A percentile compares a stretch with the other conserved stretches of the same genome.
Evolutionary conservation across 2,888 invertebrate genomes (phyloP).

Genomic region (Lasioglossum malachurum): DNA sequence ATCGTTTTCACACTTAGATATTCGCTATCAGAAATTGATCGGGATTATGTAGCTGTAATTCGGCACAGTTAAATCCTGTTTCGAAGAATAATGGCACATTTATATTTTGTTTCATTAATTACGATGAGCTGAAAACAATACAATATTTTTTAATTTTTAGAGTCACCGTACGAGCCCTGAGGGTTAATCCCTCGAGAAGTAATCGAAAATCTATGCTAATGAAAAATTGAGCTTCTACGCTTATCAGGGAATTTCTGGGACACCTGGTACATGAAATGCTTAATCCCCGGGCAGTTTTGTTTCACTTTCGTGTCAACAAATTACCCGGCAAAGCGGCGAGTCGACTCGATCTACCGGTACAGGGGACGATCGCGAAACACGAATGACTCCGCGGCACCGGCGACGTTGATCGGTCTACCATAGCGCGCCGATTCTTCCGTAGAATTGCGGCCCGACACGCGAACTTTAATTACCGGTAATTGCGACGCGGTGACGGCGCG

Average conservation of each 20-base stretch:
- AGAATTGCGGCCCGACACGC: slow-evolving; percentile 10
- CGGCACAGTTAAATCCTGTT: neutral
- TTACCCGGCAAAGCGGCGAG: neutral
- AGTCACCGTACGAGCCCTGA: neutral
- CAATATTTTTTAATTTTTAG: neutral
- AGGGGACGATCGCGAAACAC: neutral
- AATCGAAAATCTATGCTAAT: neutral
- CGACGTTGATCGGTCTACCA: neutral
- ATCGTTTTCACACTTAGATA: neutral
- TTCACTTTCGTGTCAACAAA: slow-evolving; percentile 1
- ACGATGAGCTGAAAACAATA: neutral
- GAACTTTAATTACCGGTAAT: slow-evolving; percentile 40
- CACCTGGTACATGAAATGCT: neutral
- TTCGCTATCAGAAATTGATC: neutral
- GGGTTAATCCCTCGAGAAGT: neutral
- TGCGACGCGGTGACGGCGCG: slow-evolving; percentile 12
- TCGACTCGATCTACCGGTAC: neutral
- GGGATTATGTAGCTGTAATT: neutral
- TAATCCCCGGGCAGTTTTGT: neutral
- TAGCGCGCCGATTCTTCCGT: neutral
- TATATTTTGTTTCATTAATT: neutral
- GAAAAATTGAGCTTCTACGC: neutral
- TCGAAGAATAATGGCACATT: neutral
- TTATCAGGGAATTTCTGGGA: neutral
- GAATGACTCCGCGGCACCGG: neutral